Base-by-base conservation (phyloP, 2,888 invertebrate species). In the Torymus texanus region DNA sequence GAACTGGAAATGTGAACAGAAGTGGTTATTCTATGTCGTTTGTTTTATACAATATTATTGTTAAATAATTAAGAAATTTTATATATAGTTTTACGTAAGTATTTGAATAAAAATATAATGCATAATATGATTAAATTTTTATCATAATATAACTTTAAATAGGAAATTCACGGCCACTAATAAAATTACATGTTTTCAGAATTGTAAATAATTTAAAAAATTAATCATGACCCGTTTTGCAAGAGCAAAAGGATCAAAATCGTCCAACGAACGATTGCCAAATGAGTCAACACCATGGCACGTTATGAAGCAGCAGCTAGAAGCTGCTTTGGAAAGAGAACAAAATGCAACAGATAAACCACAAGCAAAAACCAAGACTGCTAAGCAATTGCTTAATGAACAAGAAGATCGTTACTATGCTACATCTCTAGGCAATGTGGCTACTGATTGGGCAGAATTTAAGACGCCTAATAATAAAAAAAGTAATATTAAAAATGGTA, bases 271-370 rank as follows among this genome's bases (percentile, higher is more conserved):
- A 87, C 92, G 93, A 83, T 85, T 93, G 14, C 94, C 94, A 1
- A 93, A 94, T 87, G 93, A 94, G 67, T 91, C 95, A 62, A 95
- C 95, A 58, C 93, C 95, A 86, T 95, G 95, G 95, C 91, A 92
- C 80, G 92, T 93, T 78, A 93, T 95, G 93, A 94, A 94, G 87
- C 91, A 93, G 82, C 93, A 94, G 83, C 88, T 94, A 18, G 83
- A 92, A 66, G 90, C 84, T 12, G 82, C 79, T 62, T 63, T 78
- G 21, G 71, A 79, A 8, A 81, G 81, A 18, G 82, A 82, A n/a
- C 8, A 41, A 41, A 41, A 41, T 41, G 41, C 41, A 41, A 41
- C 41, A 8, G 74, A 85, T 67, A 74, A 55, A 13, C 13, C 24
- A 1, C 72, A 75, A 21, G 75, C 81, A 14, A 86, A 82, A 76